Evolutionary conservation across 2,888 invertebrate genomes (phyloP).

Genomic region (Aporophyla lueneburgensis): DNA sequence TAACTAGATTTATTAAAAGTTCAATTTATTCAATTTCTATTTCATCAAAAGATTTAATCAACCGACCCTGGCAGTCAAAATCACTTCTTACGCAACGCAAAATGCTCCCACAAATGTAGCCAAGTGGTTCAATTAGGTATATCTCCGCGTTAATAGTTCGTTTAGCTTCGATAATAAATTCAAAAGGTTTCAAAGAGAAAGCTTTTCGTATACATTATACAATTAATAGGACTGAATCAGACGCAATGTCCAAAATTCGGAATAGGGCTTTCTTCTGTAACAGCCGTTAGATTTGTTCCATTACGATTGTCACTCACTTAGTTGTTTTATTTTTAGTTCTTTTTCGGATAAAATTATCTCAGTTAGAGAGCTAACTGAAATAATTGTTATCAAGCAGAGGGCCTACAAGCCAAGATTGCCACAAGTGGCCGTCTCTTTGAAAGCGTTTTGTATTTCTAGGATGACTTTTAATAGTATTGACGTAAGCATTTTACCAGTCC

Average conservation of each 20-base stretch:
- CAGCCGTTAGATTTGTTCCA: conserved; percentile 32
- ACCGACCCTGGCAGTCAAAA: conserved; percentile 22
- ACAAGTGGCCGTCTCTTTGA: neutral
- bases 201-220: conserved; percentile 62
- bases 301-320: conserved; percentile 43
- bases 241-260: conserved; percentile 33
- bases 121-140: conserved; percentile 54
- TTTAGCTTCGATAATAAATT: conserved; percentile 62
- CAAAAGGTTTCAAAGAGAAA: conserved; percentile 53
- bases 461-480: neutral
- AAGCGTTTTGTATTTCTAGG: neutral
- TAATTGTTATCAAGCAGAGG: neutral
- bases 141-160: conserved; percentile 64
- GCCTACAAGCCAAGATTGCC: too few species aligned
- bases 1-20: neutral
- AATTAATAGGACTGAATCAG: conserved; percentile 43
- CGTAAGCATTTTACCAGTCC: neutral
- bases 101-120: conserved; percentile 28
- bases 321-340: conserved; percentile 7
- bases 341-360: too few species aligned
- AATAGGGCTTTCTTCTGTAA: conserved; percentile 29
- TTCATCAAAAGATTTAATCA: conserved; percentile 29
- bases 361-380: neutral
- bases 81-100: conserved; percentile 18
- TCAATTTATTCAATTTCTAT: conserved; percentile 10